Percentiles rank a stretch among this genome's conserved stretches.
Conservation (phyloP, 92 coral and sea anemone species). For the Chrysogorgia sp. region DNA sequence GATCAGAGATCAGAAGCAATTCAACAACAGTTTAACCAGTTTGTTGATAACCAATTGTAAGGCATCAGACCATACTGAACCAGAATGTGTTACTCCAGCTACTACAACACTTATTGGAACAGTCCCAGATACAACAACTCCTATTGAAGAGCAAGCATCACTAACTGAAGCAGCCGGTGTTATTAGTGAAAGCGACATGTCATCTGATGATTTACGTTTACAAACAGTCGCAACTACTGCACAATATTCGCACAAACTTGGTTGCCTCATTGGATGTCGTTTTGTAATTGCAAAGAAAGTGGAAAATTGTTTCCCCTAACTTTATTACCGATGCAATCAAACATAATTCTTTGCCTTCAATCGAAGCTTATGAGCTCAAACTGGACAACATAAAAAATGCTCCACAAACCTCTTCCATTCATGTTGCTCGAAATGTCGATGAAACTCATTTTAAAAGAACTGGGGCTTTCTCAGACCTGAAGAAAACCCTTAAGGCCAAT, state of each 20-base stretch:
- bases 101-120: background rate
- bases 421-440: constrained; percentile 9
- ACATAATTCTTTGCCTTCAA: constrained; percentile 8
- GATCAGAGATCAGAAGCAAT: constrained; percentile 24
- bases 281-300: constrained; percentile 28
- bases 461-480: constrained; percentile 31
- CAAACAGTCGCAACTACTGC: background rate
- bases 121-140: constrained; percentile 5
- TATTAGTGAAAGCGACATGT: too few species aligned
- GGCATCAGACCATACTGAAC: background rate
- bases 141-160: background rate
- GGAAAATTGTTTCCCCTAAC: constrained; percentile 13
- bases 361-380: constrained; percentile 4
- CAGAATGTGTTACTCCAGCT: background rate
- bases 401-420: constrained; percentile 17
- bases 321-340: constrained; percentile 13
- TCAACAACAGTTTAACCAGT: constrained; percentile 12
- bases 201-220: too few species aligned
- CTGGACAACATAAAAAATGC: constrained; percentile 31
- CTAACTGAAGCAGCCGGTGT: background rate
- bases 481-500: constrained; percentile 31
- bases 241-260: background rate
- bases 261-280: constrained; percentile 34
- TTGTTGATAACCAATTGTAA: constrained; percentile 13
- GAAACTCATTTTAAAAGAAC: constrained; percentile 33